phyloP scores from a whole-genome alignment of 2,888 invertebrate genomes.

The Cecidostiba fungosa region DNA sequence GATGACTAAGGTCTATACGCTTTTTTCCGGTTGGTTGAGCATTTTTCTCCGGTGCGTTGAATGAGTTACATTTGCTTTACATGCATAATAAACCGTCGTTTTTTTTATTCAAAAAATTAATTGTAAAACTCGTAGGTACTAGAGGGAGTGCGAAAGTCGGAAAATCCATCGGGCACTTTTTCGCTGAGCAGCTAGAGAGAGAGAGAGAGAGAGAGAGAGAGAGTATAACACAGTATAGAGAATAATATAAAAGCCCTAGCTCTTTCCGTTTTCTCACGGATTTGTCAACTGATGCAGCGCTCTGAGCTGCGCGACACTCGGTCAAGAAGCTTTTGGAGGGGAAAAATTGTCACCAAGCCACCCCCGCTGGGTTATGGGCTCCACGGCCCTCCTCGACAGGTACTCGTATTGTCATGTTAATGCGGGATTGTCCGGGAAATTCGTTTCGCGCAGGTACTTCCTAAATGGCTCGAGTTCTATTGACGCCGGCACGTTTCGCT shows the following conservation, averaged over 20 bases:
- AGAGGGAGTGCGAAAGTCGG: too few species aligned
- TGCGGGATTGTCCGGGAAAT: conserved; percentile 68
- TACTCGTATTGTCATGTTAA: conserved; percentile 78
- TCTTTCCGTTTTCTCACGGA: conserved; percentile 19
- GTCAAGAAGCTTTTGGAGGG: conserved; percentile 29
- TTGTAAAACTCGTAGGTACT: background rate
- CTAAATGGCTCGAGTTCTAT: conserved; percentile 74
- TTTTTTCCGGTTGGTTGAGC: background rate
- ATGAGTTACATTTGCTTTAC: too few species aligned
- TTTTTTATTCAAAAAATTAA: background rate
- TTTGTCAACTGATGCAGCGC: conserved; percentile 1
- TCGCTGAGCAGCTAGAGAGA: too few species aligned
- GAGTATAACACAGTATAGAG: too few species aligned
- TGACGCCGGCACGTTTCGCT: conserved; percentile 76
- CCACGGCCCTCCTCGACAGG: conserved; percentile 69
- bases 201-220: too few species aligned
- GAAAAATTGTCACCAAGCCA: conserved; percentile 45
- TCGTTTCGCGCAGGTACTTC: conserved; percentile 68
- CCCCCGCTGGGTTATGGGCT: conserved; percentile 12
- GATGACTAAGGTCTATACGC: background rate
- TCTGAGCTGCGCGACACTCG: background rate
- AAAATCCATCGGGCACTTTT: background rate
- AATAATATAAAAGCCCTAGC: conserved; percentile 6
- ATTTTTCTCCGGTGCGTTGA: background rate
- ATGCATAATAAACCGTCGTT: too few species aligned